Base-by-base conservation (phyloP, 2,888 invertebrate genomes). In the Xylota segnis region DNA sequence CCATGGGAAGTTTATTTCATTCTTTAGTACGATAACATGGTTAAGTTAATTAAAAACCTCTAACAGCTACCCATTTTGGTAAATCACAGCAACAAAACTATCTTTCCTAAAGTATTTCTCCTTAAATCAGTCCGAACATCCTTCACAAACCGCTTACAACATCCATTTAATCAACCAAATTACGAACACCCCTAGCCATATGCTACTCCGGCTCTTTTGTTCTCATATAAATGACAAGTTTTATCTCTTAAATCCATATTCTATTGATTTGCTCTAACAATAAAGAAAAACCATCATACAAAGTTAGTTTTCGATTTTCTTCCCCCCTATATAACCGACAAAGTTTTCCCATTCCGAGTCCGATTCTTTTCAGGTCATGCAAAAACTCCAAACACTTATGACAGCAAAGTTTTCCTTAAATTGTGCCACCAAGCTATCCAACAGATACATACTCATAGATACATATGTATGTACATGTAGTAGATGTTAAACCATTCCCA, bases 221-320 rank as follows among this genome's bases (percentile, higher is more conserved):
- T 68, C 34, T 10, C 34, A 40, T 56, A 59, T 54, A 16, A 56
- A 72, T 78, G 72, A 78, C 54, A 83, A 74, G 54, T 78, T 66
- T 61, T 68, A 78, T 56, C 59, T 61, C 37, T 18, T 18, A 72
- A 74, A 83, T 52, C 66, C 54, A 78, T 61, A 72, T 72, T 56
- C 78, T 58, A 78, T 74, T 68, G 83, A 83, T 77, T 78, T 72
- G 54, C 52, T 56, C 66, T 32, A 72, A 14, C 32, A 61, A 72
- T 43, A 37, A 27, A 37, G 43, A 54, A 45, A 71, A 45, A 32
- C 50, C 61, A 66, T 32, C 58, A 47, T 9, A 77, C 61, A 68
- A 78, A 77, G 66, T 83, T 72, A 56, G 72, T 83, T 71, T 71
- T 78, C 66, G 78, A 78, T 78, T 72, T 72, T 29, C 32, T 29